Percentiles rank a stretch among this genome's conserved stretches.
Evolutionary conservation across 2,888 invertebrate genomes (phyloP).

Genomic region (Macaria liturata): DNA sequence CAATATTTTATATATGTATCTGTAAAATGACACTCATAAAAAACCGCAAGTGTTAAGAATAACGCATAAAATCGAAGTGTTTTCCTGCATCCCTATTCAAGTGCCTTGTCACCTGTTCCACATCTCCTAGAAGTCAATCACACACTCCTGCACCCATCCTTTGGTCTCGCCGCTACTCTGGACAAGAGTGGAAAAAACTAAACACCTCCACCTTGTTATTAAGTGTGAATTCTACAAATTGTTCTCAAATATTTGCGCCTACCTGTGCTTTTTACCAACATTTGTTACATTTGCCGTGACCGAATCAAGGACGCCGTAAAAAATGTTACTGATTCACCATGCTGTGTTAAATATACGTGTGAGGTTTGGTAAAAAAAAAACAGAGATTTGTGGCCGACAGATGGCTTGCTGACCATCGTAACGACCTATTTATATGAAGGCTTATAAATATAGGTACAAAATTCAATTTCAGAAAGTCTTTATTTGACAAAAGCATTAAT

Average conservation of each 20-base stretch:
- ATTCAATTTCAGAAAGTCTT: too few relatives aligned
- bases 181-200: constrained; percentile 52
- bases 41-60: too few relatives aligned
- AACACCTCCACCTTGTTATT: constrained; percentile 67
- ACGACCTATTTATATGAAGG: neutral
- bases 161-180: constrained; percentile 61
- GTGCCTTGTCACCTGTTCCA: constrained; percentile 13
- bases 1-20: too few relatives aligned
- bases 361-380: constrained; percentile 33
- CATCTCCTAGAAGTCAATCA: constrained; percentile 60
- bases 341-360: constrained; percentile 55
- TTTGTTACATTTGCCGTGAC: constrained; percentile 73
- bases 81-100: too few relatives aligned
- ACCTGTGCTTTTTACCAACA: constrained; percentile 73
- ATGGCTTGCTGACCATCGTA: constrained; percentile 11
- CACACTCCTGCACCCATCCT: constrained; percentile 40
- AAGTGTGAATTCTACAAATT: constrained; percentile 81
- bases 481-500: too few relatives aligned
- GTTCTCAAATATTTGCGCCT: constrained; percentile 83
- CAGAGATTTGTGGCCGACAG: constrained; percentile 21
- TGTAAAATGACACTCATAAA: too few relatives aligned
- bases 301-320: constrained; percentile 68
- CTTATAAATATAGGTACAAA: too few relatives aligned
- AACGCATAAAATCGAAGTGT: too few relatives aligned
- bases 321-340: constrained; percentile 58